Conservation (phyloP, 2,113 vertebrate species). For the Crocuta crocuta region DNA sequence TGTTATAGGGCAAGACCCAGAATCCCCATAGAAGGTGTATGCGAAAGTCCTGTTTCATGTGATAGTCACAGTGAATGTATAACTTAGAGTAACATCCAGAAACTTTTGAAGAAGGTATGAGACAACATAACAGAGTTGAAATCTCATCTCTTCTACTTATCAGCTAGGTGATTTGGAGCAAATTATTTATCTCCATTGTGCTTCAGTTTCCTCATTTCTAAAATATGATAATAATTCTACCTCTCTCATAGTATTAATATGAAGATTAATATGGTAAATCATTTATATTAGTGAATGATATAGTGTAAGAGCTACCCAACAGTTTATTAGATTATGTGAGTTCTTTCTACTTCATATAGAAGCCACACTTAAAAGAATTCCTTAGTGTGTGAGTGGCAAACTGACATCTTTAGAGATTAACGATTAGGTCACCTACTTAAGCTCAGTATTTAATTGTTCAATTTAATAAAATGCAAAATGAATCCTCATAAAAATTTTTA, state of each 20-base stretch:
- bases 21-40: not conserved
- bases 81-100: not conserved
- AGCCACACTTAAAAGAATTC: not conserved
- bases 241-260: not conserved
- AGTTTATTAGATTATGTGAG: not conserved
- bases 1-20: not conserved
- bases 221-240: not conserved
- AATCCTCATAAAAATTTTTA: not conserved
- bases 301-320: not conserved
- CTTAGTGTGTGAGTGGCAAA: not conserved
- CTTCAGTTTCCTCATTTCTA: not conserved
- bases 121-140: not conserved
- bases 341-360: not conserved
- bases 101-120: not conserved
- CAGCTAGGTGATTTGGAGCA: not conserved
- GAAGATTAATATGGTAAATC: not conserved
- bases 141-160: not conserved
- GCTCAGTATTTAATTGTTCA: not conserved
- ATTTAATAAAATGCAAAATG: not conserved
- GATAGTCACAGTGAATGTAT: not conserved
- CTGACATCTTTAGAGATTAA: slow-evolving; percentile 3
- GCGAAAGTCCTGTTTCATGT: not conserved
- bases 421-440: not conserved
- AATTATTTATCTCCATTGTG: not conserved
- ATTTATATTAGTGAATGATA: not conserved